Conservation (phyloP, 2,797 vertebrate species). For the Perodicticus potto region DNA sequence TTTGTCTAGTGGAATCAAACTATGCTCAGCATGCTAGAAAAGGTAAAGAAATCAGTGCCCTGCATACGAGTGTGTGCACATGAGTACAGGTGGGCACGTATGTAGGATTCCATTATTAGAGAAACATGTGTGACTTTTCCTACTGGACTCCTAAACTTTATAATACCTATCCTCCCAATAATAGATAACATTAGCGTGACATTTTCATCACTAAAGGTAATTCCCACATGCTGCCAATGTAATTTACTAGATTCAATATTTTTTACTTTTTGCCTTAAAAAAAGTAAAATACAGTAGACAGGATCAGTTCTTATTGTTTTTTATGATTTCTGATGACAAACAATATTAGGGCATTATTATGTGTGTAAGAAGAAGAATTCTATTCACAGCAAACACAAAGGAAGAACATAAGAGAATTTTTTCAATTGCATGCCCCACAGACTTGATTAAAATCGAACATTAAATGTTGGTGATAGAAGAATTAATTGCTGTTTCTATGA, state of each 20-base stretch:
- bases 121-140: fast-evolving
- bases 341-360: background rate
- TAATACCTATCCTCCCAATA: background rate
- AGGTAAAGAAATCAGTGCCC: background rate
- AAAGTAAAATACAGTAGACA: background rate
- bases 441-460: constrained; percentile 53
- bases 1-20: background rate
- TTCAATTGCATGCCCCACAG: background rate
- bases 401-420: background rate
- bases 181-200: background rate
- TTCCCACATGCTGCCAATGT: background rate
- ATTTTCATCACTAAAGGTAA: constrained; percentile 14
- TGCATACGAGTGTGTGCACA: fast-evolving
- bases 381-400: constrained; percentile 31
- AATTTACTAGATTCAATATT: background rate
- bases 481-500: constrained; percentile 30
- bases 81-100: fast-evolving
- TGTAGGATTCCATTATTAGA: background rate
- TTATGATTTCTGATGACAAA: background rate
- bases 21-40: background rate
- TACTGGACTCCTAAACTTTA: background rate
- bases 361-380: background rate
- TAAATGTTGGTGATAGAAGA: constrained; percentile 47
- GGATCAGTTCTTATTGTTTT: background rate
- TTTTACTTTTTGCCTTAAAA: background rate